Evolutionary conservation across 2,888 invertebrate genomes (phyloP), one percentile per base, ranked within the genome.

Genomic region (Chironomus tentans): DNA sequence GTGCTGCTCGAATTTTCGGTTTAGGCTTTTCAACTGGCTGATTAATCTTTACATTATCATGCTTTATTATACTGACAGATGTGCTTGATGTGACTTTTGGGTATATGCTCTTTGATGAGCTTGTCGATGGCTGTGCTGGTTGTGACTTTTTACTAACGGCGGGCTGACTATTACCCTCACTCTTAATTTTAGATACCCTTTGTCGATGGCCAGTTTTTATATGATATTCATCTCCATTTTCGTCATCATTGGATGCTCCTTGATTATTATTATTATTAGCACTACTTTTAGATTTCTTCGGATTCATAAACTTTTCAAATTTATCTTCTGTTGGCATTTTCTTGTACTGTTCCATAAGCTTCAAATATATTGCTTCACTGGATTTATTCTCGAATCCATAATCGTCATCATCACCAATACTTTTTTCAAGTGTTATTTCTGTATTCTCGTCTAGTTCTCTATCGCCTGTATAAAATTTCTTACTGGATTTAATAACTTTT

Each of bases 311-410:
- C n/a, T 56, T 56, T 5, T 38, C 38, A 10, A 7, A 38, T 78
- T 90, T 89, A 1, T 91, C 90, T 79, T 91, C 91, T 68, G 90
- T 89, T 13, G 91, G 90, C 80, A 90, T 85, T 81, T 88, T 88
- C 79, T 87, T 90, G 79, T 93, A 93, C 81, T 94, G 94, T 79
- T 91, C 91, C 88, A 95, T 92, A 86, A 95, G 89, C 82, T 94
- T 93, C 79, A 90, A 89, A 82, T 94, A 94, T 79, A 91, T 87
- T 38, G 91, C 92, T 65, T 92, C 89, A 1, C 94, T 92, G 82
- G 92, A 92, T 79, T 91, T 91, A 0, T 95, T 95, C 56, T 92
- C 93, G 81, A 94, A 95, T 0, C 95, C 95, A 81, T 95, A 95
- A 81, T 95, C 95, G 84, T 95, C 95, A 80, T 95, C 95, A 0